phyloP scores from a whole-genome alignment of 2,113 vertebrate genomes.

The Argyrosomus japonicus region DNA sequence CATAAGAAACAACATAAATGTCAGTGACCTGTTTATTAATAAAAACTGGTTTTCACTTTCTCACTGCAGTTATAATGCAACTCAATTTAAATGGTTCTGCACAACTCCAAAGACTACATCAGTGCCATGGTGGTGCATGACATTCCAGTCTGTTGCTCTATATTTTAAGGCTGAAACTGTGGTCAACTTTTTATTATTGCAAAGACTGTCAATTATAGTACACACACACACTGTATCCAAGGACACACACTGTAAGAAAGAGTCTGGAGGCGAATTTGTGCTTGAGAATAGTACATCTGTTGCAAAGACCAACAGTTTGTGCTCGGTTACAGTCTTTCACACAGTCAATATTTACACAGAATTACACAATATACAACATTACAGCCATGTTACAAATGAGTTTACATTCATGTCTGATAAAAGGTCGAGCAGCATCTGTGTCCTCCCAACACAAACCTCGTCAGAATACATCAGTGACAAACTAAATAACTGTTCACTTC shows the following conservation, averaged over 20 bases:
- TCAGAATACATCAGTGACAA: background rate
- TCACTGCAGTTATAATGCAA: too few relatives aligned
- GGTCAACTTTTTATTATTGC: background rate
- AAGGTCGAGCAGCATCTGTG: slow-evolving; percentile 45
- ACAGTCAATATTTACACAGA: slow-evolving; percentile 58
- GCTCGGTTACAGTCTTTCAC: slow-evolving; percentile 66
- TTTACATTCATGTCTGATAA: slow-evolving; percentile 71
- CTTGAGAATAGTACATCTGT: slow-evolving; percentile 56
- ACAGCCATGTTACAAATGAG: slow-evolving; percentile 59
- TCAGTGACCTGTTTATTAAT: too few relatives aligned
- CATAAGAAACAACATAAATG: too few relatives aligned
- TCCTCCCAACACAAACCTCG: background rate
- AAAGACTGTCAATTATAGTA: background rate
- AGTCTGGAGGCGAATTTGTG: slow-evolving; percentile 44
- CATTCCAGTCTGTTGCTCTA: background rate
- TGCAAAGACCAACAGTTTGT: slow-evolving; percentile 60
- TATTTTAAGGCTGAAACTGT: background rate
- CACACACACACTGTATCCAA: background rate
- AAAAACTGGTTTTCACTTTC: too few relatives aligned
- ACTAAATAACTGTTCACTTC: background rate
- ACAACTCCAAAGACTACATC: background rate
- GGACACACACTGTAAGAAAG: slow-evolving; percentile 18
- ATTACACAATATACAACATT: slow-evolving; percentile 38
- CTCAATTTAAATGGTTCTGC: too few relatives aligned
- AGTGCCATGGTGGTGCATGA: background rate